Conservation (phyloP, 2,113 vertebrate species). For the Podocnemis expansa region DNA sequence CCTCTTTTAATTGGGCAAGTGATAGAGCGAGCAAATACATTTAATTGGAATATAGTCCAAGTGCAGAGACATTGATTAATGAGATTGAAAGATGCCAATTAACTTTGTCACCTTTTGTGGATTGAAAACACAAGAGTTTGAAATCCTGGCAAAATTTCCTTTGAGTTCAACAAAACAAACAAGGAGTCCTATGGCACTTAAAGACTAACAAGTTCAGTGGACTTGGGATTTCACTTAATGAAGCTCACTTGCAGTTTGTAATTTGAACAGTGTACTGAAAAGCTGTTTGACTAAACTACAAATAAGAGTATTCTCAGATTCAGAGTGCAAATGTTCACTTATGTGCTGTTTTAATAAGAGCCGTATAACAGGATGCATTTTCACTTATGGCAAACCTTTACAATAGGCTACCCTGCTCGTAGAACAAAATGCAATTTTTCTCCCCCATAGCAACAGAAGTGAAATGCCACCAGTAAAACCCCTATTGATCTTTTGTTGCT, state of each 20-base stretch:
- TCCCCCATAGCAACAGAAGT: not conserved
- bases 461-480: not conserved
- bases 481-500: not conserved
- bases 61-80: not conserved
- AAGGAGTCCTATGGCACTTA: too few species aligned
- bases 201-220: too few species aligned
- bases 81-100: not conserved
- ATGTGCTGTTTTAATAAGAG: not conserved
- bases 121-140: not conserved
- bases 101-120: not conserved
- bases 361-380: not conserved
- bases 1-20: not conserved
- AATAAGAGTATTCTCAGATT: not conserved
- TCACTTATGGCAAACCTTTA: not conserved
- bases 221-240: not conserved
- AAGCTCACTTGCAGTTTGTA: not conserved
- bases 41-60: not conserved
- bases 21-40: not conserved
- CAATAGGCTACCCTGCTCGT: not conserved
- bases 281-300: not conserved
- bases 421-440: not conserved
- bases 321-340: not conserved
- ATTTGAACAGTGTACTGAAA: not conserved
- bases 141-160: not conserved
- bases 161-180: too few species aligned